These are phyloP conservation scores for Silurus aristotelis DNA, from an alignment of 2,797 vertebrate genomes.

Conservation along the genomic window DNA sequence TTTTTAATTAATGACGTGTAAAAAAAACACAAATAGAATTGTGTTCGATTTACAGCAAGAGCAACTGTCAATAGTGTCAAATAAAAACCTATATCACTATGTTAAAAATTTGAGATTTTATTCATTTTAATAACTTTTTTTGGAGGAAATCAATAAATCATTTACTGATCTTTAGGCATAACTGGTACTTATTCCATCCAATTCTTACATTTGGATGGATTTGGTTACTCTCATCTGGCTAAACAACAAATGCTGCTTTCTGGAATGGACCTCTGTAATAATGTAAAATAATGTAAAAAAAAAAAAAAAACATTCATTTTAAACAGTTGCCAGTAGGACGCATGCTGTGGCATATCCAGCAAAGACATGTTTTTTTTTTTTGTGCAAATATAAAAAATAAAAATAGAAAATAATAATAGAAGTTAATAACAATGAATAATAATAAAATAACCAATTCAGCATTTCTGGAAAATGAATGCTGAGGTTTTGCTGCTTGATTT, in stretches of 20 bases:
- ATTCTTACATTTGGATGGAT: neutral
- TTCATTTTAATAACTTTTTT: neutral
- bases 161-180: neutral
- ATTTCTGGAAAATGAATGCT: neutral
- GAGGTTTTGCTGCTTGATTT: slow-evolving; percentile 9
- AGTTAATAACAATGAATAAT: too few species aligned
- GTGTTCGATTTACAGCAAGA: neutral
- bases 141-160: neutral
- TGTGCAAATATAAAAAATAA: neutral
- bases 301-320: neutral
- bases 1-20: neutral
- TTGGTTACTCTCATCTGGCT: neutral
- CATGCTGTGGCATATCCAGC: neutral
- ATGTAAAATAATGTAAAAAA: neutral
- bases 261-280: neutral
- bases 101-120: neutral
- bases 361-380: neutral
- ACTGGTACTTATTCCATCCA: neutral
- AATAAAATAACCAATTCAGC: neutral
- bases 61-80: neutral
- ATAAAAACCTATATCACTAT: neutral
- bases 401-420: too few species aligned
- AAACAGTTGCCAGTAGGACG: neutral
- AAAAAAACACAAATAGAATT: neutral
- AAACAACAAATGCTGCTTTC: neutral